A percentile compares a stretch with the other conserved stretches of the same genome.
Conservation (phyloP, 2,797 vertebrate genomes). For the Sebastes reedi region DNA sequence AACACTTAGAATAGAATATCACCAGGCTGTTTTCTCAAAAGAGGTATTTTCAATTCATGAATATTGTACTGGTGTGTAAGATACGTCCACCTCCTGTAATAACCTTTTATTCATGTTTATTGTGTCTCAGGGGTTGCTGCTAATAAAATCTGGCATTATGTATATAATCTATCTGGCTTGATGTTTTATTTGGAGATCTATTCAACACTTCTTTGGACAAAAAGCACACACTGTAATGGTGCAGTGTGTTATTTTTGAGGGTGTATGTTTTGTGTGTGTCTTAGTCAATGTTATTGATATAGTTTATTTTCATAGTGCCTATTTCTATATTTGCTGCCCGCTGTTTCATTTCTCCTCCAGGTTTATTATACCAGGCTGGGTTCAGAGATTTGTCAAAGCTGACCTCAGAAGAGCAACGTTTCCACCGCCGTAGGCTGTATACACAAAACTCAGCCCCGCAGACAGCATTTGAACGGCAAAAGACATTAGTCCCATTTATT, state of each 20-base stretch:
- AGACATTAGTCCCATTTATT: slow-evolving; percentile 77
- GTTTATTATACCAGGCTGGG: slow-evolving; percentile 38
- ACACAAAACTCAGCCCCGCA: slow-evolving; percentile 51
- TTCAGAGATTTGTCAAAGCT: slow-evolving; percentile 69
- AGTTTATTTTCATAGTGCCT: slow-evolving; percentile 51
- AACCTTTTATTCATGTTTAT: background rate
- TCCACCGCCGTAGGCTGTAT: slow-evolving; percentile 60
- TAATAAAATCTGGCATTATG: background rate
- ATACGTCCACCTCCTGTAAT: background rate
- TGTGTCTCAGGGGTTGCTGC: background rate
- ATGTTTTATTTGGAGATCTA: background rate
- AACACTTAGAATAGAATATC: background rate
- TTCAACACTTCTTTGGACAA: background rate
- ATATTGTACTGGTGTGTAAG: background rate
- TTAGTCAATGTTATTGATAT: slow-evolving; percentile 56
- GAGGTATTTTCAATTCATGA: background rate
- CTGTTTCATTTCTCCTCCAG: slow-evolving; percentile 47
- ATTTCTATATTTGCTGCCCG: slow-evolving; percentile 47
- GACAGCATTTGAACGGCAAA: slow-evolving; percentile 61
- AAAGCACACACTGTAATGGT: background rate
- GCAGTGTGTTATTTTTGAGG: slow-evolving; percentile 29
- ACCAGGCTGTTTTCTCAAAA: background rate
- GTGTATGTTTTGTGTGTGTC: slow-evolving; percentile 29
- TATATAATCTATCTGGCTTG: background rate
- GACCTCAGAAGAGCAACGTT: slow-evolving; percentile 69